Base-by-base conservation (phyloP, 2,797 vertebrate genomes). In the Danio choprae region DNA sequence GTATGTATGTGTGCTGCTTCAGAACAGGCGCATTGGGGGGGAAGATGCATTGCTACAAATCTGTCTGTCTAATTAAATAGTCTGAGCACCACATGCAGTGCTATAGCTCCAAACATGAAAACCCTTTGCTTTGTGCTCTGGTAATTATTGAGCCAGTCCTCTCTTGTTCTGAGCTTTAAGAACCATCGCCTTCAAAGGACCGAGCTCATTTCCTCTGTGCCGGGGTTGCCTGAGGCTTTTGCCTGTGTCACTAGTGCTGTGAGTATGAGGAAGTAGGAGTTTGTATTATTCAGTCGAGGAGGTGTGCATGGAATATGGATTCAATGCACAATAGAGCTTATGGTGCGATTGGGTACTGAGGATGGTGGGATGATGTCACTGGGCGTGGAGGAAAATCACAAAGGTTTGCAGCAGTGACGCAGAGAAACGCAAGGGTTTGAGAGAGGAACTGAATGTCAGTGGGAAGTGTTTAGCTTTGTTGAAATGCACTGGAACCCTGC, bases 101-200 rank as follows among this genome's bases (percentile, higher is more conserved):
- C 48, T 46, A 40, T 68, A 20, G 75, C 75, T 69, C 63, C 68
- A 59, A 73, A 77, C 59, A 64, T 71, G 78, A 73, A 73, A 59
- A 62, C 76, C 18, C 73, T 84, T 81, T 10, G 51, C 64, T 59
- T 63, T 83, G 75, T 64, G 72, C 60, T 76, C 59, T 63, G 56
- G 69, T 88, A 81, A 87, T 87, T 86, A 85, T 81, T 60, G 51
- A 81, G 82, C 71, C 65, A 71, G 84, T 84, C 56, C 60, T 80
- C 81, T 83, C 56, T 80, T 81, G 75, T 80, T 80, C 77, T 72
- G 80, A 80, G 84, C 58, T 60, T 70, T 62, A 79, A 60, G 74
- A 74, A 76, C 73, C 41, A 77, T 62, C 16, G 74, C 80, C 80
- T 84, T 81, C 74, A 86, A 88, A 63, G 80, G 53, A 77, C 55